Evolutionary conservation across 2,888 invertebrate species (phyloP), one percentile per base, ranked within the genome.

Genomic region (Trissolcus brochymenae): DNA sequence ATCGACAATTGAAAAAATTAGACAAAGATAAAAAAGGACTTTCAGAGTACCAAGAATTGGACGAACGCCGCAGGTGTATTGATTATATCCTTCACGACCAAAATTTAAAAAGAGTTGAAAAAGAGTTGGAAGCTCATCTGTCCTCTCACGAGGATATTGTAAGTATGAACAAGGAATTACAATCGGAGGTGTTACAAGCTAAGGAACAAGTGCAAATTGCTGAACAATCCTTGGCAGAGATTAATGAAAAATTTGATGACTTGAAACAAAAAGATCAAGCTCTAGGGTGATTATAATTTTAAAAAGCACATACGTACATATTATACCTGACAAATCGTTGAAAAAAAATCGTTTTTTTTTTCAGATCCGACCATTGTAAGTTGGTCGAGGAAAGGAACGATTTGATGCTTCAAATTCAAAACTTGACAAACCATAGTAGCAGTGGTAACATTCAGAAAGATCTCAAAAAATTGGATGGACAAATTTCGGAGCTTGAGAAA

Each of bases 11-110:
- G 71, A 95, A 96, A 87, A 99, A 98, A 0, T 90, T 99, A 35
- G 98, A 99, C 89, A 98, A 98, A 85, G 99, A 99, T 89, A 99
- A 99, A 84, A 99, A 99, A 87, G 99, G 99, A 86, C 90, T 99
- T 66, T 99, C 98, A 87, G 98, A 99, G 86, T 99, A 99, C 89
- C 99, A 99, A 90, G 96, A 97, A 85, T 97, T 97, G 95, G 99
- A 99, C 87, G 96, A 98, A 87, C 95, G 96, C 82, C 92, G 99
- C 19, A 92, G 98, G 50, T 96, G 98, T 35, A 90, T 99, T 7
- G 99, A 99, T 89, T 99, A 98, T 88, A 98, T 99, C 54, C 98
- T 99, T 86, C 97, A 98, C 85, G 98, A 99, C 88, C 94, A 97
- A 2, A 99, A 99, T 87, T 92, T 98, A 66, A 95, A 95, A 83